A percentile compares a stretch with the other conserved stretches of the same genome.
Evolutionary conservation across 1,140 invertebrate genomes (phyloP).

Genomic region (Cataglyphis hispanica): DNA sequence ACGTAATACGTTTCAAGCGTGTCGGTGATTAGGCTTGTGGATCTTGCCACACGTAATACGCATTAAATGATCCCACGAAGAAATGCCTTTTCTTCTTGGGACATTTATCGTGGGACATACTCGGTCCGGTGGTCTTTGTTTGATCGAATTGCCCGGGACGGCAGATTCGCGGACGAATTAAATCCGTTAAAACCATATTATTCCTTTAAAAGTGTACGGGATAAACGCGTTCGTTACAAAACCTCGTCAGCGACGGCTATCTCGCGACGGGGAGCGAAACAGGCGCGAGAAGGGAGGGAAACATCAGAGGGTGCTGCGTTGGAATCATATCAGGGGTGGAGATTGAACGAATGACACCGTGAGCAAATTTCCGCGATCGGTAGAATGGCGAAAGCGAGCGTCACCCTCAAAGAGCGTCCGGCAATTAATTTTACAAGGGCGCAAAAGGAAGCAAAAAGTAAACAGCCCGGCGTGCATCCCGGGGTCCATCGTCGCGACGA

Average conservation of each 20-base stretch:
- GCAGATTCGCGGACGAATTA: conserved; percentile 34
- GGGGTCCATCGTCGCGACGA: conserved; percentile 73
- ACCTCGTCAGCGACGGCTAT: conserved; percentile 26
- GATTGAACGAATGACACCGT: conserved; percentile 73
- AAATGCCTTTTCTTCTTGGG: conserved; percentile 21
- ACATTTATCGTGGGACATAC: not conserved
- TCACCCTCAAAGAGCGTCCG: conserved; percentile 75
- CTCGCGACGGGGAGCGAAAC: not conserved
- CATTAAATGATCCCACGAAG: conserved; percentile 36
- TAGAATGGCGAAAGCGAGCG: conserved; percentile 64
- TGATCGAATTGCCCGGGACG: not conserved
- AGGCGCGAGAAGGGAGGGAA: not conserved
- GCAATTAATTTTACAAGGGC: conserved; percentile 83
- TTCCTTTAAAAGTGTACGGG: conserved; percentile 25
- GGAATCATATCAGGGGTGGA: conserved; percentile 63
- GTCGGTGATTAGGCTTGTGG: conserved; percentile 3
- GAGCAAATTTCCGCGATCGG: conserved; percentile 66
- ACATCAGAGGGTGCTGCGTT: conserved; percentile 10
- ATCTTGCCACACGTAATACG: not conserved
- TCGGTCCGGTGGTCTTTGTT: conserved; percentile 18
- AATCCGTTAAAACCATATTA: conserved; percentile 37
- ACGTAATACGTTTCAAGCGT: conserved; percentile 15
- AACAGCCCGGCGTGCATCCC: conserved; percentile 79
- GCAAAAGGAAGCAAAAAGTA: conserved; percentile 80
- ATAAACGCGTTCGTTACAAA: conserved; percentile 58